Percentiles rank a stretch among this genome's conserved stretches.
phyloP scores from a whole-genome alignment of 2,113 vertebrate species.

The Amia ocellicauda region DNA sequence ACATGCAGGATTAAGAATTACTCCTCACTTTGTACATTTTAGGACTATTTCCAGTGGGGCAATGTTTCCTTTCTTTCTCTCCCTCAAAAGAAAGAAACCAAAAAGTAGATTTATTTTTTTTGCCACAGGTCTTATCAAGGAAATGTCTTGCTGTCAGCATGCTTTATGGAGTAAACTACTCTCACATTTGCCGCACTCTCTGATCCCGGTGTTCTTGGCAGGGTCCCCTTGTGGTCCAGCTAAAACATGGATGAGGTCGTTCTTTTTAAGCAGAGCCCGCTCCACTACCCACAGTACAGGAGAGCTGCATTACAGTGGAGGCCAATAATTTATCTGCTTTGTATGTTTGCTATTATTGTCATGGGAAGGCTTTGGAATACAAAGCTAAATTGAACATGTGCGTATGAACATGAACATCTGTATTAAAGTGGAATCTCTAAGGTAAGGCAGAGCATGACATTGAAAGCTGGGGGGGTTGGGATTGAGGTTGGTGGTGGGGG shows the following conservation, averaged over 20 bases:
- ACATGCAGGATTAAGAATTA: too few relatives aligned
- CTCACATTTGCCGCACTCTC: neutral
- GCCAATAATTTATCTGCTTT: slow-evolving; percentile 1
- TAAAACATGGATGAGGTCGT: neutral
- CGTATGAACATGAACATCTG: slow-evolving; percentile 17
- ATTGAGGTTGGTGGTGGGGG: neutral
- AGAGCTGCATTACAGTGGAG: slow-evolving; percentile 34
- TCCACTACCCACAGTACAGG: neutral
- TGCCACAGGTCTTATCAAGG: too few relatives aligned
- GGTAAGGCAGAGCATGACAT: slow-evolving; percentile 18
- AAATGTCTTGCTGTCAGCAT: neutral
- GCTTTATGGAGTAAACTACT: neutral
- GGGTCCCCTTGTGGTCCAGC: slow-evolving; percentile 9
- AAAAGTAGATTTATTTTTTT: too few relatives aligned
- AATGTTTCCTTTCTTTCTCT: too few relatives aligned
- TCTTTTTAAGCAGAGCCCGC: too few relatives aligned
- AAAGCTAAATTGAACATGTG: slow-evolving; percentile 26
- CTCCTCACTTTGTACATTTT: too few relatives aligned
- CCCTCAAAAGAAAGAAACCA: too few relatives aligned
- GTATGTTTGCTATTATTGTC: neutral
- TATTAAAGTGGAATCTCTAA: slow-evolving; percentile 3
- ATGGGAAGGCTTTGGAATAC: slow-evolving; percentile 18
- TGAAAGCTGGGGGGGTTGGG: neutral
- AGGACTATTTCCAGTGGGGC: too few relatives aligned
- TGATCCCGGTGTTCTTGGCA: slow-evolving; percentile 2